Evolutionary conservation across 1,140 invertebrate genomes (phyloP), one percentile per base, ranked within the genome.

Genomic region (Macrobrachium rosenbergii): DNA sequence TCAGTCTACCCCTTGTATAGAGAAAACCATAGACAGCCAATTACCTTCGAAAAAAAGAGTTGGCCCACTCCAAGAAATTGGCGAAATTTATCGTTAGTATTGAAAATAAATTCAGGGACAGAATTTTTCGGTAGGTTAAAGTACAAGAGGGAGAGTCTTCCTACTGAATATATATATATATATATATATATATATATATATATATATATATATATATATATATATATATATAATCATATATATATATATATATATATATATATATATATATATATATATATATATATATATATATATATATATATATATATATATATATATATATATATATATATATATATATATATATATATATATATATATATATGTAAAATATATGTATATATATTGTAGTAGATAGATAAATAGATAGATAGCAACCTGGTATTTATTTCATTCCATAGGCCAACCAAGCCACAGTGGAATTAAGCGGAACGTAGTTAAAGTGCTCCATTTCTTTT

Each of bases 231-330:
- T 72, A 72, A 2, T 8, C 23, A 72, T 23, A 28, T 28, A 72
- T 72, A 72, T 37, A 72, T 72, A 72, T 72, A 21, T 23, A 72
- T 37, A 72, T 72, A 12, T 72, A 72, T 72, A 23, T 72, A 72
- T 72, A 37, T 23, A 37, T 23, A 72, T 23, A 72, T 72, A 72
- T 72, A 72, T 23, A 72, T 23, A 72, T 72, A 72, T 72, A 72
- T 72, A 72, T 23, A 72, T 23, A 72, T 72, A 72, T 72, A 72
- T 23, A 72, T 72, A 12, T 72, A 72, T 72, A 37, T 72, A 12
- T 72, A 28, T 72, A 37, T 23, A 37, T 28, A 37, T 10, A 23
- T 23, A 23, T 28, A 23, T 28, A 23, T 28, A 23, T 72, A 23
- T 72, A 23, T 72, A 23, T 72, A 23, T 72, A 23, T 72, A 23